These are phyloP conservation scores for Dinocampus coccinellae DNA, from an alignment of 2,888 invertebrate genomes.

Conservation along the genomic window DNA sequence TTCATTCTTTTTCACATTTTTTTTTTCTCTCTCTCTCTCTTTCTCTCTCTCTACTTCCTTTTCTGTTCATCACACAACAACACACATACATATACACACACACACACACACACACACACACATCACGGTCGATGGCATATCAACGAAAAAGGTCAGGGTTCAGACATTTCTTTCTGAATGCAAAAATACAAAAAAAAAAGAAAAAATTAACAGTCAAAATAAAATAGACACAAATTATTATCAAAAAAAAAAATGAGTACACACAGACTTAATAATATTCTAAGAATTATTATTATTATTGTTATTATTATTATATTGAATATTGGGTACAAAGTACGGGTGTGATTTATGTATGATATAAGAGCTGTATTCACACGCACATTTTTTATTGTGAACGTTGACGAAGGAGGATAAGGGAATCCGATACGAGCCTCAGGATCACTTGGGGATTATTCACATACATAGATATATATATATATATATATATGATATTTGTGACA, in stretches of 20 bases:
- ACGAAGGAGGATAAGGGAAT: constrained; percentile 13
- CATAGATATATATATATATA: background rate
- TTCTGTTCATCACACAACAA: no score
- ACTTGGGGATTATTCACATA: constrained; percentile 13
- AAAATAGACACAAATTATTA: background rate
- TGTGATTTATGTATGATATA: constrained; percentile 9
- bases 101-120: background rate
- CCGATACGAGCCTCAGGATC: background rate
- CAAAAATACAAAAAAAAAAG: background rate
- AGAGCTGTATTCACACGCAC: constrained; percentile 10
- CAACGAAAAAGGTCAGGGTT: constrained; percentile 53
- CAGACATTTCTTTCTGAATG: constrained; percentile 13
- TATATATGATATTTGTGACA: background rate
- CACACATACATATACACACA: background rate
- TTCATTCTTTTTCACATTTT: background rate
- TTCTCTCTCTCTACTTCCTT: constrained; percentile 1
- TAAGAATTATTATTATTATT: background rate
- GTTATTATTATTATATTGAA: background rate
- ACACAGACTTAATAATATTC: background rate
- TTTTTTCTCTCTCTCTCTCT: background rate
- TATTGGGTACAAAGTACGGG: background rate
- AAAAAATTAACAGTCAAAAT: background rate
- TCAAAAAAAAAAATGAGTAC: background rate
- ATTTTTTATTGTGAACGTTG: background rate
- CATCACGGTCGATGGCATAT: constrained; percentile 21